Percentiles rank a stretch among this genome's conserved stretches.
Evolutionary conservation across 2,113 vertebrate genomes (phyloP).

Genomic region (Ranitomeya variabilis): DNA sequence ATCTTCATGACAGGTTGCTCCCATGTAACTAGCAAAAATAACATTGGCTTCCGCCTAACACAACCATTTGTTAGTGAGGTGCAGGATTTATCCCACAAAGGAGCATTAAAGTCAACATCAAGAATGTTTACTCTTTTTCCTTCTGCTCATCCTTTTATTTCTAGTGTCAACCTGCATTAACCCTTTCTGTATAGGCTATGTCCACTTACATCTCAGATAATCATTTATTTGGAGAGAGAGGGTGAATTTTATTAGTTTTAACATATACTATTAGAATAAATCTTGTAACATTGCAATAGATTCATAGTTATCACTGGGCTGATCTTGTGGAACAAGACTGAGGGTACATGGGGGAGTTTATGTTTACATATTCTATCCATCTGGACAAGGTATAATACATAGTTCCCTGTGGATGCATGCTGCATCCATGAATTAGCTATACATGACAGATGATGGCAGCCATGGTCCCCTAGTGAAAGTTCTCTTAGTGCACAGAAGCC

Average conservation of each 20-base stretch:
- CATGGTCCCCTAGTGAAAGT: no score
- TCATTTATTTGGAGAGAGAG: background rate
- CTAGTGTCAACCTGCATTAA: background rate
- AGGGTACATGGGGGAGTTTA: background rate
- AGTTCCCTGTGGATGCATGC: no score
- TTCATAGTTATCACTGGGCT: background rate
- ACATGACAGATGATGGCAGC: no score
- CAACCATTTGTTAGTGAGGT: constrained; percentile 68
- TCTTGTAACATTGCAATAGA: background rate
- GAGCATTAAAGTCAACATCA: constrained; percentile 65
- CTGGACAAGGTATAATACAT: background rate
- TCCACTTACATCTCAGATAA: background rate
- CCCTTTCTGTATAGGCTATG: background rate
- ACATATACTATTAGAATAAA: background rate
- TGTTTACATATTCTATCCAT: background rate
- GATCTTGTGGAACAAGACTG: background rate
- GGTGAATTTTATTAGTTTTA: no score
- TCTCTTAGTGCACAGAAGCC: no score
- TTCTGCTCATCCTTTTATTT: constrained; percentile 8
- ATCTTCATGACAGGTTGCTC: constrained; percentile 78
- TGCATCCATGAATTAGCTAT: no score
- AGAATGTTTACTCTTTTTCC: constrained; percentile 16
- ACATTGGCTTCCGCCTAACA: constrained; percentile 44
- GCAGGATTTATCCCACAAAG: constrained; percentile 67
- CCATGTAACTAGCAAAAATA: constrained; percentile 66